A percentile compares a stretch with the other conserved stretches of the same genome.
Conservation (phyloP, 1,140 invertebrate species). For the Medauroidea extradentata region DNA sequence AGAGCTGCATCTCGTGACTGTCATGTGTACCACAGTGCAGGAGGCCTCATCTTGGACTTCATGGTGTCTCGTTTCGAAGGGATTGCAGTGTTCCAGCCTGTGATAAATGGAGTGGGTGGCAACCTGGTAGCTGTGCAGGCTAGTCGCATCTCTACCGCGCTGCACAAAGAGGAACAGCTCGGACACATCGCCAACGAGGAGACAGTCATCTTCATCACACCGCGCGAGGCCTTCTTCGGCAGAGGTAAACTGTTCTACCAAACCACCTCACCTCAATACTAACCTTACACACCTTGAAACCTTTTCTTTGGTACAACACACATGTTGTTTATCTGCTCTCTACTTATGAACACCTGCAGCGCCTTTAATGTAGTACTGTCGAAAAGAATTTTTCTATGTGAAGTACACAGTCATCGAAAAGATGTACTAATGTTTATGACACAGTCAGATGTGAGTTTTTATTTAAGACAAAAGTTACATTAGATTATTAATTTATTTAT, state of each 20-base stretch:
- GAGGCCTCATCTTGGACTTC: conserved; percentile 74
- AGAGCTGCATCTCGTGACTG: no score
- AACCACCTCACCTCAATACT: no score
- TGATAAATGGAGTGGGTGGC: conserved; percentile 89
- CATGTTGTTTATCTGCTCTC: no score
- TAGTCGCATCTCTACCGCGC: conserved; percentile 82
- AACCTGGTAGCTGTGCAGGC: conserved; percentile 94
- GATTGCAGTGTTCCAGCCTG: conserved; percentile 81
- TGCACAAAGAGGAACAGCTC: conserved; percentile 65
- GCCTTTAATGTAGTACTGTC: no score
- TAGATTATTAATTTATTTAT: no score
- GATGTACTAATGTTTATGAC: no score
- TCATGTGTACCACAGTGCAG: conserved; percentile 49
- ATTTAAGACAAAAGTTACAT: no score
- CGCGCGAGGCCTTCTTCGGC: conserved; percentile 60
- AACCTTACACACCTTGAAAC: neutral
- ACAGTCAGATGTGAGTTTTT: no score
- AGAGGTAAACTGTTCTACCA: conserved; percentile 51
- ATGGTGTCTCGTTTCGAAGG: conserved; percentile 71
- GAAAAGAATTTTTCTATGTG: no score
- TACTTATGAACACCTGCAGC: no score
- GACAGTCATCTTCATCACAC: conserved; percentile 57
- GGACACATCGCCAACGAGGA: conserved; percentile 51
- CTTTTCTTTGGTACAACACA: no score
- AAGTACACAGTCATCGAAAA: no score